These are phyloP conservation scores for Eudasyphora cyanicolor DNA, from an alignment of 2,888 invertebrate species.

Conservation along the genomic window DNA sequence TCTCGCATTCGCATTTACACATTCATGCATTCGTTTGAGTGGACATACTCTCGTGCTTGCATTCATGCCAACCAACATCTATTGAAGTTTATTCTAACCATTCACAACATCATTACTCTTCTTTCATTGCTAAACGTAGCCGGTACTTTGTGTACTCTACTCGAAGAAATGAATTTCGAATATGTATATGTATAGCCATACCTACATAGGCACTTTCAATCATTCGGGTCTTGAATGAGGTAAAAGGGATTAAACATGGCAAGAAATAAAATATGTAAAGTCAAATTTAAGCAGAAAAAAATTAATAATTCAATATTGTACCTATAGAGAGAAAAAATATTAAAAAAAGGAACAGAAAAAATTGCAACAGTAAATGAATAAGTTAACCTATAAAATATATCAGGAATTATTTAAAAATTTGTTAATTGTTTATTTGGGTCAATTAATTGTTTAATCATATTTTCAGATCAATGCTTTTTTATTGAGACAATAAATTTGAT, in stretches of 20 bases:
- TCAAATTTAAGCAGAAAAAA: background rate
- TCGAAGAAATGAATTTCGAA: constrained; percentile 36
- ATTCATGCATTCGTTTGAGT: no score
- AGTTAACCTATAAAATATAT: no score
- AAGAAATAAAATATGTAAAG: background rate
- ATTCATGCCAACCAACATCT: constrained; percentile 28
- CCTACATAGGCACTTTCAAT: background rate
- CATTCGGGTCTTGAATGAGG: background rate
- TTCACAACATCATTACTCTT: constrained; percentile 60
- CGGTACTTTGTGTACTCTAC: constrained; percentile 59
- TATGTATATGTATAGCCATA: no score
- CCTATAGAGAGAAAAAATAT: background rate
- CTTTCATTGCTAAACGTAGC: constrained; percentile 60
- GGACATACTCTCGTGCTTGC: background rate
- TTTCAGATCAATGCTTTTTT: no score
- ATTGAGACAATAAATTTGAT: no score
- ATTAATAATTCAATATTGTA: no score
- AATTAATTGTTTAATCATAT: no score
- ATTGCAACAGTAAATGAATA: no score
- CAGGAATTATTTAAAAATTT: no score
- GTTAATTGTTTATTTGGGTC: no score
- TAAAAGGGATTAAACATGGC: background rate
- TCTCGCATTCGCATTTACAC: background rate
- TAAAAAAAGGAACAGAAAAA: no score
- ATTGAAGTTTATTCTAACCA: constrained; percentile 54